Percentiles rank a stretch among this genome's conserved stretches.
Evolutionary conservation across 2,113 vertebrate species (phyloP).

Genomic region (Amblyopsis rosae): DNA sequence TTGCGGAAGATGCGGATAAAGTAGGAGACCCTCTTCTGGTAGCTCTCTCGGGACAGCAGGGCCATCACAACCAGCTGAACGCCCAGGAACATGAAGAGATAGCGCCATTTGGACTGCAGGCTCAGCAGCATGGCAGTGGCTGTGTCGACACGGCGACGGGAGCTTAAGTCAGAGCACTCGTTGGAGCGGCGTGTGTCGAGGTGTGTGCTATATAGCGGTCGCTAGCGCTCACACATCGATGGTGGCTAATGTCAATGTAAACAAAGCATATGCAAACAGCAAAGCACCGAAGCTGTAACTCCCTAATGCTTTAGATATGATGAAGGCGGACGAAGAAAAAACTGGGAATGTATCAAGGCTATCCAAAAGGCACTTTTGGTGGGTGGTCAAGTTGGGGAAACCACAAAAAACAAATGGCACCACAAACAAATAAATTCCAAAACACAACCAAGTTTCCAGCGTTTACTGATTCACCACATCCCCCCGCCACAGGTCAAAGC

Average conservation of each 20-base stretch:
- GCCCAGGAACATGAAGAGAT: conserved; percentile 78
- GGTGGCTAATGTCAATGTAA: conserved; percentile 3
- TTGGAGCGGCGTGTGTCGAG: background rate
- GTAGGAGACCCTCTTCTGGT: conserved; percentile 74
- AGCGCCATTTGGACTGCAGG: conserved; percentile 77
- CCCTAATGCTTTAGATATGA: too few species aligned
- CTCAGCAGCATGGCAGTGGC: conserved; percentile 44
- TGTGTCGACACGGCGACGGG: conserved; percentile 6
- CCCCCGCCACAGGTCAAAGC: conserved; percentile 16
- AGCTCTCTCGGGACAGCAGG: conserved; percentile 76
- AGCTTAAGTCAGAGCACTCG: background rate
- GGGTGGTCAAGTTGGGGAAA: background rate
- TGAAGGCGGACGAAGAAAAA: background rate
- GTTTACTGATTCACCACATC: conserved; percentile 36
- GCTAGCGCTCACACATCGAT: background rate
- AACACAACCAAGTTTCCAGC: background rate
- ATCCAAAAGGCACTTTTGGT: conserved; percentile 66
- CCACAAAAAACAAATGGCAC: conserved; percentile 5
- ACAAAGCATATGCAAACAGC: background rate
- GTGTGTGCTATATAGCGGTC: too few species aligned
- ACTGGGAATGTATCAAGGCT: conserved; percentile 2
- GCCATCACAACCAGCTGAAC: conserved; percentile 82
- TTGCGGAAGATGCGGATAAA: conserved; percentile 80
- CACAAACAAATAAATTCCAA: conserved; percentile 10
- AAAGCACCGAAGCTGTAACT: too few species aligned